phyloP scores from a whole-genome alignment of 2,797 vertebrate genomes.

The Artibeus lituratus region DNA sequence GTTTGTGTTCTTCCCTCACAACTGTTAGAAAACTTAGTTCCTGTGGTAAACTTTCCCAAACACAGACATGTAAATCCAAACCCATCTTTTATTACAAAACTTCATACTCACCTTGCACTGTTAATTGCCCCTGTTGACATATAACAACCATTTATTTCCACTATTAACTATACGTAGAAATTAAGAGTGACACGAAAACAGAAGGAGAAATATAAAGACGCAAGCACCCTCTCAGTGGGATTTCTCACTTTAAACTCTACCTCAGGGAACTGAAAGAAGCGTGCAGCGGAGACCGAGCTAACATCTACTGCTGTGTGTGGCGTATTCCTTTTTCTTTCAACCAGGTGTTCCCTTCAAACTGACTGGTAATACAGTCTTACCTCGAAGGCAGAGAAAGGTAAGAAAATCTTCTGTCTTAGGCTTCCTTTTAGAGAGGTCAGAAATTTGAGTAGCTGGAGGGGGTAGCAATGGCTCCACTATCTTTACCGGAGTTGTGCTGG shows the following conservation, averaged over 20 bases:
- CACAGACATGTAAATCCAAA: background rate
- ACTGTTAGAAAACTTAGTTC: background rate
- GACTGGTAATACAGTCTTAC: constrained; percentile 79
- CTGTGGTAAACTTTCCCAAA: background rate
- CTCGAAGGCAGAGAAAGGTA: constrained; percentile 99
- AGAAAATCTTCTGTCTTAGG: constrained; percentile 99
- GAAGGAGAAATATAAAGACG: background rate
- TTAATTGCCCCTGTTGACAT: background rate
- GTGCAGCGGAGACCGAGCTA: rapidly evolving
- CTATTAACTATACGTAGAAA: background rate
- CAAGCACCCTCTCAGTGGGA: background rate
- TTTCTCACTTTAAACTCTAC: background rate
- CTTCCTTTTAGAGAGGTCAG: constrained; percentile 97
- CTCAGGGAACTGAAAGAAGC: rapidly evolving
- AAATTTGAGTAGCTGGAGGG: constrained; percentile 92
- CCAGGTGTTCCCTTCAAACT: background rate
- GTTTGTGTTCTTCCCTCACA: background rate
- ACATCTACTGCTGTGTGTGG: rapidly evolving
- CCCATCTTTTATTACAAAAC: background rate
- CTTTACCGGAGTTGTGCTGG: constrained; percentile 98
- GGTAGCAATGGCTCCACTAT: constrained; percentile 91
- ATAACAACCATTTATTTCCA: background rate
- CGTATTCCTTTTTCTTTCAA: background rate
- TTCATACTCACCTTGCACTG: too few relatives aligned
- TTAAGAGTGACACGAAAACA: background rate